Percentiles rank a stretch among this genome's conserved stretches.
These are phyloP conservation scores for Galeopsomyia nigrocyanea DNA, from an alignment of 2,888 invertebrate species.

Conservation along the genomic window DNA sequence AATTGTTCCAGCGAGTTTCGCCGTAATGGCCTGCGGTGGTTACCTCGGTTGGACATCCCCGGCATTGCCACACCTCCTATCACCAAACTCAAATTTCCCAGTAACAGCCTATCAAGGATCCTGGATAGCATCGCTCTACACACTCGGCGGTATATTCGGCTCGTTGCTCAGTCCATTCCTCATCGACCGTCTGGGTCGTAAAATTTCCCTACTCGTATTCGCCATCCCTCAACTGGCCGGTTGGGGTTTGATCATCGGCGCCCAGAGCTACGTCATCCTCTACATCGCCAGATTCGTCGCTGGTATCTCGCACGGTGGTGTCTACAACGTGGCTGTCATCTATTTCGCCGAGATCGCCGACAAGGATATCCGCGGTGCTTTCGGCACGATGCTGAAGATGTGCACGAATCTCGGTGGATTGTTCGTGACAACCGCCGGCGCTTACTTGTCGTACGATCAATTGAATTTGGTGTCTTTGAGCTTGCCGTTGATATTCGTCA, in stretches of 20 bases:
- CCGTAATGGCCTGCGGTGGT: slow-evolving; percentile 60
- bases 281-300: slow-evolving; percentile 68
- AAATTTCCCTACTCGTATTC: slow-evolving; percentile 56
- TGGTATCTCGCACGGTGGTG: slow-evolving; percentile 69
- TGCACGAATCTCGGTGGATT: slow-evolving; percentile 69
- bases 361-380: slow-evolving; percentile 71
- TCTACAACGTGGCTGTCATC: slow-evolving; percentile 71
- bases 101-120: slow-evolving; percentile 59
- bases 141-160: slow-evolving; percentile 58
- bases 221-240: slow-evolving; percentile 58
- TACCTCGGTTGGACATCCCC: slow-evolving; percentile 64
- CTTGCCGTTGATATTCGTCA: slow-evolving; percentile 72
- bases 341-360: slow-evolving; percentile 75
- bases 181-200: slow-evolving; percentile 61
- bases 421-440: slow-evolving; percentile 64
- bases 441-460: slow-evolving; percentile 69
- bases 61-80: slow-evolving; percentile 57
- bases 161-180: slow-evolving; percentile 56
- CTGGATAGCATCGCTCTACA: slow-evolving; percentile 62
- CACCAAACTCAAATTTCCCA: slow-evolving; percentile 54
- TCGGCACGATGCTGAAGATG: slow-evolving; percentile 72
- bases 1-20: slow-evolving; percentile 57
- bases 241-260: slow-evolving; percentile 60
- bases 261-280: slow-evolving; percentile 56
- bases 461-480: slow-evolving; percentile 72